Conservation (phyloP, 2,113 vertebrate species). For the Equus przewalskii region DNA sequence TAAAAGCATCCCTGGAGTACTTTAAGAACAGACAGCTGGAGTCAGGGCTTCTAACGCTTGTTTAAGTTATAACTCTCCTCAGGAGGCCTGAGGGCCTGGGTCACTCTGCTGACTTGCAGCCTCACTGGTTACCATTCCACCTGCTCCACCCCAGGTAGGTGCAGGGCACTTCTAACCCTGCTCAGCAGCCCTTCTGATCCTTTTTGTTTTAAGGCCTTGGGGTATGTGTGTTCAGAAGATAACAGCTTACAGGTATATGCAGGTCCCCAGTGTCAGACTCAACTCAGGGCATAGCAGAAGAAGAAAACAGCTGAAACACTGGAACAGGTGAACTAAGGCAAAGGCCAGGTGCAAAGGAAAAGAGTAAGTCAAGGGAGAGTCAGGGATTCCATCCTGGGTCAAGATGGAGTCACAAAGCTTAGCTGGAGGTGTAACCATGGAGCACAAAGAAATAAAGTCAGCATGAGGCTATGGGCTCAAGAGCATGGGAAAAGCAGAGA, state of each 20-base stretch:
- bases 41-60: conserved; percentile 14
- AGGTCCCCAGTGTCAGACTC: not conserved
- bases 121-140: not conserved
- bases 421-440: not conserved
- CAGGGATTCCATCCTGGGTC: not conserved
- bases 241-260: not conserved
- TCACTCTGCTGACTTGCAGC: not conserved
- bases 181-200: not conserved
- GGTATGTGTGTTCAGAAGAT: not conserved
- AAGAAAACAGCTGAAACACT: conserved; percentile 2
- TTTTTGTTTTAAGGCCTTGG: not conserved
- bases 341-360: conserved; percentile 15
- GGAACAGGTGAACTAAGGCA: not conserved
- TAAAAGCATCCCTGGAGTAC: conserved; percentile 53
- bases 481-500: not conserved
- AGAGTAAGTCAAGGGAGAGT: not conserved
- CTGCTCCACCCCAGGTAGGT: not conserved
- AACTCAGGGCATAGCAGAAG: not conserved
- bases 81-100: not conserved
- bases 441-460: not conserved
- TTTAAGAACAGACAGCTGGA: conserved; percentile 35
- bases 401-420: not conserved
- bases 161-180: not conserved
- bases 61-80: conserved; percentile 10
- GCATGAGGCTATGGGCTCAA: not conserved